phyloP scores from a whole-genome alignment of 2,113 vertebrate genomes.

The Promerops cafer region DNA sequence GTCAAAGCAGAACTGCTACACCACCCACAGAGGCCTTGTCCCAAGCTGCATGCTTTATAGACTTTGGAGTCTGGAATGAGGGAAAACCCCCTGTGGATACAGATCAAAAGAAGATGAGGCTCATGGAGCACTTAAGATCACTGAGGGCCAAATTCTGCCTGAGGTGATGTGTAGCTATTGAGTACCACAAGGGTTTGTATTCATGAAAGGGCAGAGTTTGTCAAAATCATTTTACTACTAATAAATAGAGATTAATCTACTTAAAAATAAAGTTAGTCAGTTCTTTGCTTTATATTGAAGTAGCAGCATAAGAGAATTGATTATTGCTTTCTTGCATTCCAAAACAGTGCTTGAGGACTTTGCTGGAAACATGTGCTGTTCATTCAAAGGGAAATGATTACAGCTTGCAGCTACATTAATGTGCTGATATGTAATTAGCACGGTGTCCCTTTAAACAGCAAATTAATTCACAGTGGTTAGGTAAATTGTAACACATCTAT shows the following conservation, averaged over 20 bases:
- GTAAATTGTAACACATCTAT: background rate
- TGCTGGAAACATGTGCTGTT: background rate
- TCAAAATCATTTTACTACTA: background rate
- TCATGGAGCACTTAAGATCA: background rate
- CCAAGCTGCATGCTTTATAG: background rate
- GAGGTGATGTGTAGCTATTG: background rate
- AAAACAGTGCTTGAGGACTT: background rate
- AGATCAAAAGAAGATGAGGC: background rate
- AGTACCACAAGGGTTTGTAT: background rate
- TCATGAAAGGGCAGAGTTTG: background rate
- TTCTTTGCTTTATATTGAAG: background rate
- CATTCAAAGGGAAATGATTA: background rate
- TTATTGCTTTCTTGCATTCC: constrained; percentile 15
- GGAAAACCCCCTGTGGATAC: background rate
- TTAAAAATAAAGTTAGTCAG: background rate
- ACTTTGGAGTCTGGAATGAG: background rate
- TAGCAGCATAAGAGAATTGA: background rate
- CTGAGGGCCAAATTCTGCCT: background rate
- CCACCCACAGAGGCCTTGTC: background rate
- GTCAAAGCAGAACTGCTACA: background rate
- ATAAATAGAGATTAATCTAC: constrained; percentile 1
- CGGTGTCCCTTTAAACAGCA: constrained; percentile 31
- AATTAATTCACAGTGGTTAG: constrained; percentile 13
- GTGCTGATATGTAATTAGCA: constrained; percentile 28
- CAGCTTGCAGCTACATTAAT: background rate